Base-by-base conservation (phyloP, 2,797 vertebrate genomes). In the Carapus acus region DNA sequence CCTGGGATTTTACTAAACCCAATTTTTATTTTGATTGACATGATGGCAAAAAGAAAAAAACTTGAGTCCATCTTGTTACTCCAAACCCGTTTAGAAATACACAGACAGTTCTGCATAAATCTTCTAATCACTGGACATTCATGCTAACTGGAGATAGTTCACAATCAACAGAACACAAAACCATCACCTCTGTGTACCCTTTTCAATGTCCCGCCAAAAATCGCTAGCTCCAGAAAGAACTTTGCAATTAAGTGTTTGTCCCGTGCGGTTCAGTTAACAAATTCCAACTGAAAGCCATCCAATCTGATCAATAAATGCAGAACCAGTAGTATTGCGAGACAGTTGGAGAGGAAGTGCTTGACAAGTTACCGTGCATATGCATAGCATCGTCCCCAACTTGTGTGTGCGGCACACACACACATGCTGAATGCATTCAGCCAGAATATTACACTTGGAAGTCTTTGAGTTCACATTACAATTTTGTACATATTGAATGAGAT, bases 371-470 rank as follows among this genome's bases (percentile, higher is more conserved):
- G 33, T 44, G 8, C 65, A 53, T 56, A 48, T 27, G 24, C 24
- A 27, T 27, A 71, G 67, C 45, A 66, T 42, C 52, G 54, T 49
- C 51, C 65, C 16, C 39, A 18, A 1, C 13, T 19, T n/a, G 2
- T 47, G 7, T 13, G 31, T 41, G 4, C 11, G 34, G 14, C 15
- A 46, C 20, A 46, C 22, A 15, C 15, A 19, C 19, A 17, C 3
- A 60, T 70, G n/a, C n/a, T 44, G 51, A 65, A 76, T 56, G 48
- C 21, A 64, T 59, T 48, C 57, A 45, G 54, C 13, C 42, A 40
- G 56, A 42, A 41, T 39, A 43, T 9, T 34, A 56, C 33, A 51
- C 43, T 46, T 40, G 43, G 23, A 49, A 44, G 18, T 33, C 31
- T 33, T 33, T 20, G 62, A 54, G 1, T 49, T 41, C 18, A 58